Conservation (phyloP, 2,113 vertebrate species). For the Eublepharis macularius region DNA sequence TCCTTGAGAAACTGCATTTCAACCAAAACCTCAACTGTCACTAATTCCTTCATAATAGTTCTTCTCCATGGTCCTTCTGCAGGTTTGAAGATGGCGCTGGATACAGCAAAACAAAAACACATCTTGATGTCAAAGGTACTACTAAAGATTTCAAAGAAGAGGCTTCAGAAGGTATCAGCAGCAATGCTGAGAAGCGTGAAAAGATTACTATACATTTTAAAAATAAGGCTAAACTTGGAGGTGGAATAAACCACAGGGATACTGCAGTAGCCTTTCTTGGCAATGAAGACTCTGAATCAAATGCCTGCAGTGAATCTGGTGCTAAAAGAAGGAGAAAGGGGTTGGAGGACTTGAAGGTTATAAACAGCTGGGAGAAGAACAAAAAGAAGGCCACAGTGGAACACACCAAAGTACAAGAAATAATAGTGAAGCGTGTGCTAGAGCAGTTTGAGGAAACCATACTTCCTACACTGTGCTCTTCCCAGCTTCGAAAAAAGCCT, state of each 20-base stretch:
- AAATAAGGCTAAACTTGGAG: constrained; percentile 60
- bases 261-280: constrained; percentile 19
- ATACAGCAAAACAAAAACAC: constrained; percentile 53
- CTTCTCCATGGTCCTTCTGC: constrained; percentile 45
- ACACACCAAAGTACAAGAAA: constrained; percentile 42
- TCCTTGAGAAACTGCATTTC: background rate
- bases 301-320: constrained; percentile 21
- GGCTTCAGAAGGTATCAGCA: constrained; percentile 49
- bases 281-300: constrained; percentile 28
- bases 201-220: constrained; percentile 65
- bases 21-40: background rate
- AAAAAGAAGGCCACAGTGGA: constrained; percentile 55
- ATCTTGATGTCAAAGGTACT: background rate
- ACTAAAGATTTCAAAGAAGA: constrained; percentile 35
- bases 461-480: constrained; percentile 2
- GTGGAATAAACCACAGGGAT: constrained; percentile 32
- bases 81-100: constrained; percentile 47
- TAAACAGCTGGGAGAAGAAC: constrained; percentile 57
- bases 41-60: background rate
- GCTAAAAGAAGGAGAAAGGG: constrained; percentile 41
- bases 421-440: constrained; percentile 43
- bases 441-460: constrained; percentile 56
- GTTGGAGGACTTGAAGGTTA: constrained; percentile 50
- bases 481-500: constrained; percentile 37
- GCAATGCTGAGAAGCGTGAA: constrained; percentile 36